Base-by-base conservation (phyloP, 1,140 invertebrate species). In the Eufriesea mexicana region DNA sequence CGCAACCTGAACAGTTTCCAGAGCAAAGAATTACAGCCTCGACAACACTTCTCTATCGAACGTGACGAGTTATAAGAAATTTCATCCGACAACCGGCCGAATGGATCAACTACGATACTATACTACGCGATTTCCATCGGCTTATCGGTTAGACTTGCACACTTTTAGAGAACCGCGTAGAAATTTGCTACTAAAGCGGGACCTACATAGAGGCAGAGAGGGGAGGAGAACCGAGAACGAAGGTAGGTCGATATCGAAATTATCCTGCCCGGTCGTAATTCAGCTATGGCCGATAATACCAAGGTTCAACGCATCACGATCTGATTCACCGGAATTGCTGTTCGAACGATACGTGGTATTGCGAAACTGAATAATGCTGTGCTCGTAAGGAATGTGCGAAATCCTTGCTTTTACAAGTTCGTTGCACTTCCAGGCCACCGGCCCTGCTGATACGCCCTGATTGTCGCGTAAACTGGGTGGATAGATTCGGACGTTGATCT, bases 1-100 rank as follows among this genome's bases (percentile, higher is more conserved):
- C 95, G 94, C 92, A 96, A 95, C 92, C 95, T 96, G 90, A 66
- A 85, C 54, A 89, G 89, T 84, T 84, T 67, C 23, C 45, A 79
- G 64, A 88, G 68, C 74, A 83, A 28, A 62, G 28, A 54, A 88
- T 87, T 79, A 84, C 55, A 83, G 49, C 35, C 66, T 76, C 47
- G 70, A 75, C 55, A n/a, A n/a, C n/a, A n/a, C 67, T 61, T 82
- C 9, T 42, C 4, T 25, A 16, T 23, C 23, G 54, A 28, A 42
- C n/a, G 23, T n/a, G 18, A 45, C 42, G 45, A 16, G 20, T 51
- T 51, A 54, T 5, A 47, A 47, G 16, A 55, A 42, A 64, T 71
- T 71, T 64, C 64, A 42, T 67, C n/a, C 55, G 71, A 55, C 51
- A n/a, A 28, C 16, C 35, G 12, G 16, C 28, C 18, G 8, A 35